These are phyloP conservation scores for Triops longicaudatus DNA, from an alignment of 1,140 invertebrate species.

Conservation along the genomic window DNA sequence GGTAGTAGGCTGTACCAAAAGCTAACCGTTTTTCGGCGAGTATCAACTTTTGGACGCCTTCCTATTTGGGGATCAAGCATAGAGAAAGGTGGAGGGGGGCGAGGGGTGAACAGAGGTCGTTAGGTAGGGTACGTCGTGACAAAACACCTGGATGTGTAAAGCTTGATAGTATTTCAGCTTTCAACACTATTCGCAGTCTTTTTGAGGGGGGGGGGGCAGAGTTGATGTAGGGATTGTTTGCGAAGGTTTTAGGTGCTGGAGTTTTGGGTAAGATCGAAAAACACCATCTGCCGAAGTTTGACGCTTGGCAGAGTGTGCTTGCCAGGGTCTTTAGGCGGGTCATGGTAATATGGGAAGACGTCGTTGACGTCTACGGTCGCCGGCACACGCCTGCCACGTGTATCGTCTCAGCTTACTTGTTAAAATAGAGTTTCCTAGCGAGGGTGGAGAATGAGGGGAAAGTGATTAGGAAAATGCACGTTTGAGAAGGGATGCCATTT, in stretches of 20 bases:
- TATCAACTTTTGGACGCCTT: background rate
- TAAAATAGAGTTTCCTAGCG: background rate
- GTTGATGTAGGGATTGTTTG: background rate
- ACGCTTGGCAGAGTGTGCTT: background rate
- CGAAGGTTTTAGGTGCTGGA: background rate
- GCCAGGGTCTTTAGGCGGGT: background rate
- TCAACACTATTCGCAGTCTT: background rate
- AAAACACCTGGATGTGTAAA: background rate
- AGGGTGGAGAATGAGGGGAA: no score
- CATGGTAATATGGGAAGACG: constrained; percentile 11
- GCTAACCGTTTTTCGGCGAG: background rate
- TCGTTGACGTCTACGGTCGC: background rate
- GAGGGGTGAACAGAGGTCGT: background rate
- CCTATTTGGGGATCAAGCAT: background rate
- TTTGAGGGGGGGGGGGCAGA: background rate
- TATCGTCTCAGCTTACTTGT: background rate
- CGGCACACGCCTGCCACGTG: constrained; percentile 1
- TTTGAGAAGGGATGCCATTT: background rate
- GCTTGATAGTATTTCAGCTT: background rate
- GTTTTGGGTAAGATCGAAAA: background rate
- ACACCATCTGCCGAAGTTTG: background rate
- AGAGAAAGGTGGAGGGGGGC: background rate
- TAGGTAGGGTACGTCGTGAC: background rate
- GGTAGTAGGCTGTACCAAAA: background rate
- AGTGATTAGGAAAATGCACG: no score